Base-by-base conservation (phyloP, 2,888 invertebrate genomes). In the Drosophila paranaensis region DNA sequence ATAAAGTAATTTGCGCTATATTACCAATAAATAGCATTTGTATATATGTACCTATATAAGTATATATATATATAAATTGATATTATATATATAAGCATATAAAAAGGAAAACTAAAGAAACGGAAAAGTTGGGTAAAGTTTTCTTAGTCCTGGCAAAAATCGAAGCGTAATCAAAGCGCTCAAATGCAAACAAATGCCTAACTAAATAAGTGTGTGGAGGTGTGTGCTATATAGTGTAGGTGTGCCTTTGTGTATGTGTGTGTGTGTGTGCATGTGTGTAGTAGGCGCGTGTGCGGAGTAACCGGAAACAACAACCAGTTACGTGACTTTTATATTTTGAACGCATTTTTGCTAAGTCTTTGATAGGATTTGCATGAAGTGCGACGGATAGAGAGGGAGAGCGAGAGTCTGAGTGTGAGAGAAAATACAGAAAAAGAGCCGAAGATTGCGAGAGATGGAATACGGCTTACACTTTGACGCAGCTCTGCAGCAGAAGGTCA, bases 291-390 rank as follows among this genome's bases (percentile, higher is more conserved):
- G 76, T 78, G 65, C 64, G 69, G 46, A 60, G 61, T 55, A 72
- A 79, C 69, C 79, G 88, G 86, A 85, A 85, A 85, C 88, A 82
- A 71, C 69, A 78, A 74, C 76, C 79, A 85, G 90, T 84, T 88
- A 85, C 90, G 84, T 84, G 84, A 84, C 84, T 84, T 84, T 84
- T 84, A 87, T 87, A 88, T 84, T 87, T 88, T 81, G 72, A 81
- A 84, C 88, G 84, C 78, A 83, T 81, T 87, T 74, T 72, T 70
- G 45, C 45, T 33, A 60, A 30, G 80, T 71, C 63, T 75, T 73
- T 81, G 61, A 69, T 80, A 72, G 85, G 82, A 89, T 84, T 86
- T 85, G 72, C 78, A 74, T 67, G 55, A 63, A 46, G n/a, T 56
- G 46, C n/a, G 9, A 8, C 4, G 14, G 35, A 11, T 16, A 10